Evolutionary conservation across 2,888 invertebrate species (phyloP).

Genomic region (Limnephilus marmoratus): DNA sequence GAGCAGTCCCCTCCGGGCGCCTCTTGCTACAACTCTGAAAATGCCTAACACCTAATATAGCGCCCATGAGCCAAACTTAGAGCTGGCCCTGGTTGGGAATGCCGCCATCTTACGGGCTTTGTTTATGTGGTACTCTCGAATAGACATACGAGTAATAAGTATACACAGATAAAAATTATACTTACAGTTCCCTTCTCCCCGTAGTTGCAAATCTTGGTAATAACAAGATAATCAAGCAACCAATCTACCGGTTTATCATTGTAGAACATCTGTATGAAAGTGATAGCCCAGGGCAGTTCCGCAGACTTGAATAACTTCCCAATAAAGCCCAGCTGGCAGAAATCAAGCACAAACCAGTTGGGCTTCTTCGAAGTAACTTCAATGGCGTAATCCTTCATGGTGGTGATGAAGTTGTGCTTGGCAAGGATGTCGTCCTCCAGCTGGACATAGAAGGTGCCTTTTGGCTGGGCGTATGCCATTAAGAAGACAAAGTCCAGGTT

Average conservation of each 20-base stretch:
- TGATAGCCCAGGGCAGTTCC: slow-evolving; percentile 90
- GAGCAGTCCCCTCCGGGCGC: too few relatives aligned
- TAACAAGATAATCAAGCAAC: slow-evolving; percentile 93
- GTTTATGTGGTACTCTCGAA: not conserved
- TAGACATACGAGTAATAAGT: not conserved
- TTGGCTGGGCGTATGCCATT: slow-evolving; percentile 94
- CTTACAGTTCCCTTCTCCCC: slow-evolving; percentile 85
- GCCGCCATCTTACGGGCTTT: not conserved
- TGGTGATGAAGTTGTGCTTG: slow-evolving; percentile 88
- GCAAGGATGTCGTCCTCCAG: slow-evolving; percentile 96
- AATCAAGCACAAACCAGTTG: slow-evolving; percentile 95
- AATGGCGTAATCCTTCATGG: slow-evolving; percentile 90
- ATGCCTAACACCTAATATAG: too few relatives aligned
- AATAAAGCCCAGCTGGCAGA: slow-evolving; percentile 96
- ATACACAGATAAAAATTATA: slow-evolving; percentile 45
- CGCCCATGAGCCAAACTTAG: too few relatives aligned
- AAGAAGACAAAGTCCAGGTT: slow-evolving; percentile 95
- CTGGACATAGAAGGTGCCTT: slow-evolving; percentile 93
- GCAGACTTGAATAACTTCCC: slow-evolving; percentile 95
- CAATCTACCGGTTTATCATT: slow-evolving; percentile 98
- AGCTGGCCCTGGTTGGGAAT: too few relatives aligned
- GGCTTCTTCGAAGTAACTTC: slow-evolving; percentile 84
- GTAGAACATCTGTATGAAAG: slow-evolving; percentile 97
- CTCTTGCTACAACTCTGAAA: too few relatives aligned
- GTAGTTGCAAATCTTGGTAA: slow-evolving; percentile 90